Evolutionary conservation across 2,888 invertebrate genomes (phyloP).

Genomic region (Apamea anceps): DNA sequence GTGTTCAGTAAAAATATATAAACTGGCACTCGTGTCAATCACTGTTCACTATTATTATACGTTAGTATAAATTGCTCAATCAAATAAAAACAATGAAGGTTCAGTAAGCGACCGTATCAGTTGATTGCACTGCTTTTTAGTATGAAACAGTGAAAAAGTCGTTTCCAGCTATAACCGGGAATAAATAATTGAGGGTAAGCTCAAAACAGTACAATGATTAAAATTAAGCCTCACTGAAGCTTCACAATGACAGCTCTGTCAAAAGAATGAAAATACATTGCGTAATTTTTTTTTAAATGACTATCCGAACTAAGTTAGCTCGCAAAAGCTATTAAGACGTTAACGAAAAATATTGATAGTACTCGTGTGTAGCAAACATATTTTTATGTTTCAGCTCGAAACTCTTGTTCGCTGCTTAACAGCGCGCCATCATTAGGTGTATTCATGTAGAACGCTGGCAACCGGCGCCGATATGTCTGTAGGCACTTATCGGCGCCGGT

Average conservation of each 20-base stretch:
- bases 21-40: constrained; percentile 30
- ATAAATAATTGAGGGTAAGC: neutral
- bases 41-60: constrained; percentile 30
- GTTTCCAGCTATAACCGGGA: neutral
- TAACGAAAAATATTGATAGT: neutral
- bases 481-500: neutral
- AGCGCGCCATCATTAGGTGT: neutral
- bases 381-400: neutral
- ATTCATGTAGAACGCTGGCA: neutral
- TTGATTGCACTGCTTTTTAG: neutral
- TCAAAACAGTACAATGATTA: neutral
- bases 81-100: constrained; percentile 27
- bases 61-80: constrained; percentile 67
- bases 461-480: neutral
- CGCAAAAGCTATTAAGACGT: neutral
- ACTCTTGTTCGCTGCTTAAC: neutral
- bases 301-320: neutral
- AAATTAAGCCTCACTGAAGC: constrained; percentile 8
- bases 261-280: neutral
- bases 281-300: neutral
- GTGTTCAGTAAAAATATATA: constrained; percentile 28
- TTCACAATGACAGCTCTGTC: neutral
- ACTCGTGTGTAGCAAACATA: neutral
- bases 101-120: constrained; percentile 4
- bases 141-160: neutral